Evolutionary conservation across 2,797 vertebrate genomes (phyloP), one percentile per base, ranked within the genome.

Genomic region (Heteromormyrus szaboi): DNA sequence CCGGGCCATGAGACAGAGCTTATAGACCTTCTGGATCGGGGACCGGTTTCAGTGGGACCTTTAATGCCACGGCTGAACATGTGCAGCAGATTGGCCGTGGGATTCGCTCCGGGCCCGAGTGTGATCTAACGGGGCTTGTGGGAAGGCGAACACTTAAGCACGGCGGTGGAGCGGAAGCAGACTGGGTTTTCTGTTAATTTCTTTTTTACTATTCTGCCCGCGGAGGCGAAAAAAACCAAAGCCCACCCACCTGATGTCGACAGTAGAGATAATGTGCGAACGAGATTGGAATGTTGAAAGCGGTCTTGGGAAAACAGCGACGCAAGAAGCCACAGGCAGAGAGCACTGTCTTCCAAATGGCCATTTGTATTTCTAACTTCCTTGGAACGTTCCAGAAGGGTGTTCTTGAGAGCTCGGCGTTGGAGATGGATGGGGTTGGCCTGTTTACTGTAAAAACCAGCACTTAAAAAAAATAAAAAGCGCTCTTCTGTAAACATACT

Each of bases 381-480:
- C 92, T 92, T 93, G 92, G 91, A 92, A 91, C 88, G 87, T 92
- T 93, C 93, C 65, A 91, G 93, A 81, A 4, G 68, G 91, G 92
- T 25, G 91, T 93, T 91, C 90, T 92, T 93, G 91, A 92, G 92
- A 93, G 90, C 25, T 50, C 88, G 89, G 87, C 65, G 87, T 87
- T 85, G 88, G 89, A 92, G 94, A 91, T 85, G 90, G 92, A 95
- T 87, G 88, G 91, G 85, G 54, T 37, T 29, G 88, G 92, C 90
- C 94, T 95, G 95, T 90, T 92, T 85, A 94, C 90, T 94, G 94
- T 94, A 94, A 92, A 92, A 91, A 91, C 88, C 79, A 53, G 91
- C 79, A 89, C 89, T 92, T 92, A 92, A 91, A 76, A 89, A 93
- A 91, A 83, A 50, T 9, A 50, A 29, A 41, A 41, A 85, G 54